These are phyloP conservation scores for Heteromormyrus szaboi DNA, from an alignment of 2,797 vertebrate genomes.

Conservation along the genomic window DNA sequence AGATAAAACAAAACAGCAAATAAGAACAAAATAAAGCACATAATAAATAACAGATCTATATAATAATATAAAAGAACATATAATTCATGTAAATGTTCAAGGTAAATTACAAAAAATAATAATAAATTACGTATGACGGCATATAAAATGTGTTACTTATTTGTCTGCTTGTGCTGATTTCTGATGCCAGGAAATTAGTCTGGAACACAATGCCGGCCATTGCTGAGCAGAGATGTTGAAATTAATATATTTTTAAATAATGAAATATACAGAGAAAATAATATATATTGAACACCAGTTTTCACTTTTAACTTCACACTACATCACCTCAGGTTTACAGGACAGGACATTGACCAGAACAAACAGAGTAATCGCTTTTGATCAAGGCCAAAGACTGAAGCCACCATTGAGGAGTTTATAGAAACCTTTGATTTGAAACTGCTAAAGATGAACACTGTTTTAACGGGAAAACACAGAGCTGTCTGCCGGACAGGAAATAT, in stretches of 20 bases:
- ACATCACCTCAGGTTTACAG: neutral
- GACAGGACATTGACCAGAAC: neutral
- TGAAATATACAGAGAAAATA: neutral
- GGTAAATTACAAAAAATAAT: neutral
- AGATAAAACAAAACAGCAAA: too few species aligned
- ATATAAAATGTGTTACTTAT: neutral
- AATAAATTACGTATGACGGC: neutral
- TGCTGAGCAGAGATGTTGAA: neutral
- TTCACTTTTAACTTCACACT: neutral
- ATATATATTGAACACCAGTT: neutral
- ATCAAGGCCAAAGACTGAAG: neutral
- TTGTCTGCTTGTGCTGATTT: neutral
- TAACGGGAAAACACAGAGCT: neutral
- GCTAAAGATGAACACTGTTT: neutral
- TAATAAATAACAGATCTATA: too few species aligned
- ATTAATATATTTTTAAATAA: neutral
- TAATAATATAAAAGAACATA: too few species aligned
- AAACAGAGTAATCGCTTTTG: neutral
- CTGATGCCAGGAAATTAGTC: neutral
- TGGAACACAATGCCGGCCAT: neutral
- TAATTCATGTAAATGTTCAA: neutral
- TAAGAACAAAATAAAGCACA: too few species aligned
- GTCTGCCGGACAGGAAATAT: neutral
- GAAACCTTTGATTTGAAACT: neutral
- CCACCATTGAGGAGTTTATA: neutral